Conservation (phyloP, 2,797 vertebrate species). For the Pipistrellus pygmaeus region DNA sequence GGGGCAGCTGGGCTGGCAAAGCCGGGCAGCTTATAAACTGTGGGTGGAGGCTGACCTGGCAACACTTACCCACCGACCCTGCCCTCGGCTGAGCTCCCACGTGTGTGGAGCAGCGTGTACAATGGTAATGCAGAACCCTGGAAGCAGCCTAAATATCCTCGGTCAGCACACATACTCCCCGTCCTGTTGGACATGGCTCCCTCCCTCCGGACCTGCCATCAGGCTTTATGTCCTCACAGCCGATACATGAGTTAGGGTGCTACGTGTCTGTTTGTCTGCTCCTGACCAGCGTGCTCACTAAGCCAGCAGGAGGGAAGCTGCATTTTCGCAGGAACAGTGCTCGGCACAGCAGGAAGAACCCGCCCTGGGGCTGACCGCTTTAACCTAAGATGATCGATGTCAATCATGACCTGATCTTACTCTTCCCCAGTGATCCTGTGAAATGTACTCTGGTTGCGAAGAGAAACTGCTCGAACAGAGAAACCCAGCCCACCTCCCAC, state of each 20-base stretch:
- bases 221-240: background rate
- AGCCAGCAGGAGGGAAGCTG: background rate
- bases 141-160: background rate
- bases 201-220: background rate
- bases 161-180: background rate
- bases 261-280: background rate
- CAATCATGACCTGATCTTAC: background rate
- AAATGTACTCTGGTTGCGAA: background rate
- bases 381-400: background rate
- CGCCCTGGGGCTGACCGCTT: background rate
- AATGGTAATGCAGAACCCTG: background rate
- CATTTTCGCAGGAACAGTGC: too few relatives aligned
- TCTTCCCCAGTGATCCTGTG: background rate
- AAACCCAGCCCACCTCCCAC: rapidly evolving
- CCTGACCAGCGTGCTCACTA: background rate
- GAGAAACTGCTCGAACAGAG: background rate
- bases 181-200: background rate
- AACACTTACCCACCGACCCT: background rate
- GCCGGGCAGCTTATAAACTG: rapidly evolving
- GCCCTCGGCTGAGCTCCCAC: background rate
- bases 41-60: background rate
- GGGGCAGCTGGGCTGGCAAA: background rate
- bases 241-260: background rate
- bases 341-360: background rate
- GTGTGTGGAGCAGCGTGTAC: rapidly evolving